These are phyloP conservation scores for Heliconius congener DNA, from an alignment of 1,140 invertebrate species.

Conservation along the genomic window DNA sequence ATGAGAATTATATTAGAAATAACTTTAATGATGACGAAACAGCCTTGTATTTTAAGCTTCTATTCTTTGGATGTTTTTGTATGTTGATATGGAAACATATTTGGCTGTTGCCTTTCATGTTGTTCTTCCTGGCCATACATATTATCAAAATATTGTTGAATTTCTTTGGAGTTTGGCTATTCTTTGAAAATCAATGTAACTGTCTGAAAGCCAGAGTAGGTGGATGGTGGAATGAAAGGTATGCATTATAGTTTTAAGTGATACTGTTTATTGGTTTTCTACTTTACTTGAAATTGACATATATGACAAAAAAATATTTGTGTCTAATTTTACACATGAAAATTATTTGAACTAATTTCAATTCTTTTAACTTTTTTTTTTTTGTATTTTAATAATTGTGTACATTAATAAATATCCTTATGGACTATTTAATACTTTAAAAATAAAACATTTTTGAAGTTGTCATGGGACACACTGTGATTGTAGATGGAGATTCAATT, in stretches of 20 bases:
- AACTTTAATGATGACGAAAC: slow-evolving; percentile 75
- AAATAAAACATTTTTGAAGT: too few species aligned
- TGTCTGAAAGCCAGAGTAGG: slow-evolving; percentile 62
- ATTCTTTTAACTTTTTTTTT: too few species aligned
- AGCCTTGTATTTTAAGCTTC: slow-evolving; percentile 75
- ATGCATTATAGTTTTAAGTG: slow-evolving; percentile 5
- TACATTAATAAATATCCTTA: too few species aligned
- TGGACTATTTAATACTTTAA: too few species aligned
- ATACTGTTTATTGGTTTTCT: slow-evolving; percentile 14
- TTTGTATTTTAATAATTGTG: too few species aligned
- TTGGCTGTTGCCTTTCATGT: slow-evolving; percentile 74
- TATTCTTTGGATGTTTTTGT: slow-evolving; percentile 75
- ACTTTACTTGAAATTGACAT: background rate
- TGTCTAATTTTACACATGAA: too few species aligned
- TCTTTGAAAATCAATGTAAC: slow-evolving; percentile 74
- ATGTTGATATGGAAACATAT: slow-evolving; percentile 80
- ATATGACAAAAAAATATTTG: too few species aligned
- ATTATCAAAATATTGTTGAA: slow-evolving; percentile 68
- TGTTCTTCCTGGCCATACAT: slow-evolving; percentile 75
- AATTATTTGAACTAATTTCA: too few species aligned
- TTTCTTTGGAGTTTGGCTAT: slow-evolving; percentile 78
- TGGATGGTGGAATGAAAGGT: slow-evolving; percentile 75
- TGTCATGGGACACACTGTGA: too few species aligned
- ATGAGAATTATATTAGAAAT: slow-evolving; percentile 71
- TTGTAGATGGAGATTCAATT: too few species aligned